Evolutionary conservation across 35 echinoderm and acorn worm species (phyloP).

Genomic region (Apostichopus japonicus): DNA sequence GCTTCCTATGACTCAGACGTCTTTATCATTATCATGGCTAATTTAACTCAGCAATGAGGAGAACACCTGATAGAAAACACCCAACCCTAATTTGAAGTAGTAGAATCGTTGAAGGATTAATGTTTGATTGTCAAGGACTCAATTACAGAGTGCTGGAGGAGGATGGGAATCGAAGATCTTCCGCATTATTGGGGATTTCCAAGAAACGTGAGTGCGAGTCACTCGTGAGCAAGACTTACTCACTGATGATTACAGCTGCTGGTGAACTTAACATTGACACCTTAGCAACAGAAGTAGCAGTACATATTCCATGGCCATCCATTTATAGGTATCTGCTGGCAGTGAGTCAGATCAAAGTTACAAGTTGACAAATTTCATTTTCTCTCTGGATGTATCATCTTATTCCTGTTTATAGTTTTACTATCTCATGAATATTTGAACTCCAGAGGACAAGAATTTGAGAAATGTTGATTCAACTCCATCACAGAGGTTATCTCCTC

Average conservation of each 20-base stretch:
- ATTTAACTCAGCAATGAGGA: background rate
- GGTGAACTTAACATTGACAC: background rate
- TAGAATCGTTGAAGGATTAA: background rate
- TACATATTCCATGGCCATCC: too few species aligned
- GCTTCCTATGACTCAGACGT: background rate
- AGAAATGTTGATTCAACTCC: too few species aligned
- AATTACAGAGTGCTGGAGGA: background rate
- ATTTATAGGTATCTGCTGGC: background rate
- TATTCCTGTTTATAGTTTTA: background rate
- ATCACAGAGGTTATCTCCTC: too few species aligned
- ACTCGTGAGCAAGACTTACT: background rate
- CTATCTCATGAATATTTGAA: background rate
- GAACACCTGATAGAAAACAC: background rate
- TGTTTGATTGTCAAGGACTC: background rate
- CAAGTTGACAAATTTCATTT: background rate
- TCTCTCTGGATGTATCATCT: background rate
- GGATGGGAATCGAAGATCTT: background rate
- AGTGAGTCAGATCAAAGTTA: background rate
- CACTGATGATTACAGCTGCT: background rate
- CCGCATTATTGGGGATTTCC: background rate
- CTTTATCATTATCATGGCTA: background rate
- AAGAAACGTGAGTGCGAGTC: background rate
- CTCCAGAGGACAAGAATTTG: too few species aligned
- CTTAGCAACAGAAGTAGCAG: background rate
- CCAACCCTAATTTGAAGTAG: background rate